Conservation (phyloP, 2,888 invertebrate genomes). For the Tenthredo amoena region DNA sequence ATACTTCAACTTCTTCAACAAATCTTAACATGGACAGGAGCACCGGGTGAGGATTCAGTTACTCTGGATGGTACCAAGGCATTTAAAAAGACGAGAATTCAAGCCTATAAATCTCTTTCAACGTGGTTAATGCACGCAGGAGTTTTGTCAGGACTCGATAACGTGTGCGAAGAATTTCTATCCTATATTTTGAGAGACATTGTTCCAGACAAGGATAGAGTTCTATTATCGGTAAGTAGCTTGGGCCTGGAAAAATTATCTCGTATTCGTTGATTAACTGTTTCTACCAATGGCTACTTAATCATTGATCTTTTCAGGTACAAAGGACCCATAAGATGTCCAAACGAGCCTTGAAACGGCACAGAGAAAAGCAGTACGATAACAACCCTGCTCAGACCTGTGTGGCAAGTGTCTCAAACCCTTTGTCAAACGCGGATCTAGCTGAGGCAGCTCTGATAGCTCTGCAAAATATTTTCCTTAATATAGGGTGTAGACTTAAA, state of each 20-base stretch:
- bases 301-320: slow-evolving; percentile 59
- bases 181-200: slow-evolving; percentile 69
- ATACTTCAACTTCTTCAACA: slow-evolving; percentile 70
- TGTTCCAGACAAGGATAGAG: slow-evolving; percentile 65
- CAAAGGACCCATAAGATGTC: slow-evolving; percentile 68
- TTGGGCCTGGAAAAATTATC: background rate
- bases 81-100: slow-evolving; percentile 65
- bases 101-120: slow-evolving; percentile 68
- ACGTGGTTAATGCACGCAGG: slow-evolving; percentile 68
- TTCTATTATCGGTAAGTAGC: slow-evolving; percentile 67
- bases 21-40: slow-evolving; percentile 70
- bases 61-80: slow-evolving; percentile 66
- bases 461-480: slow-evolving; percentile 69
- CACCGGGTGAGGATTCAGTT: slow-evolving; percentile 57
- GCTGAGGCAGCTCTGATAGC: slow-evolving; percentile 66
- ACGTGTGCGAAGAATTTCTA: slow-evolving; percentile 68
- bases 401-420: slow-evolving; percentile 47
- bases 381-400: slow-evolving; percentile 62
- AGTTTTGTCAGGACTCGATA: slow-evolving; percentile 70
- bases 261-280: background rate
- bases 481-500: slow-evolving; percentile 64
- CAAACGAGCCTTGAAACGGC: slow-evolving; percentile 67
- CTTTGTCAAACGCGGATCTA: slow-evolving; percentile 62
- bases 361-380: slow-evolving; percentile 67
- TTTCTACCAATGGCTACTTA: background rate